Evolutionary conservation across 2,113 vertebrate species (phyloP), one percentile per base, ranked within the genome.

Genomic region (Numenius arquata): DNA sequence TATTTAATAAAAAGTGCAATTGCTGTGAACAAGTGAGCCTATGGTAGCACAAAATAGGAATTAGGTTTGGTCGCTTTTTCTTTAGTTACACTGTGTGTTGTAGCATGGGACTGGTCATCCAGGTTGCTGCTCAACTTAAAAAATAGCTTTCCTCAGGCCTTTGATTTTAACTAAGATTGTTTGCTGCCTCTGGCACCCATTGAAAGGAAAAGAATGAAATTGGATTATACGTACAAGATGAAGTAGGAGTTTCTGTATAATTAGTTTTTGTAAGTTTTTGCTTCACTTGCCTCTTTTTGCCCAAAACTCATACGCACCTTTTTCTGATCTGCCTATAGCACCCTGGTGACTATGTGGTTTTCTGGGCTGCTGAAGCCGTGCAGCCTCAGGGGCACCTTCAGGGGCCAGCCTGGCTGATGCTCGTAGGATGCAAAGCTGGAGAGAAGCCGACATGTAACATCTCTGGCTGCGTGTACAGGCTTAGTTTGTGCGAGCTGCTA

Each of bases 361-460:
- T 32, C 41, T 43, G 34, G 77, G 38, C 55, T 48, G 36, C 56
- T n/a, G 77, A 59, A 59, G 50, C 27, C 1, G 0, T 10, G 58
- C 16, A 38, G 63, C 56, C 68, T 78, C 45, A 10, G 22, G 62
- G 22, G 26, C 26, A 2, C 2, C 1, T 34, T 47, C n/a, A 47
- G 56, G 36, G 25, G 4, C 41, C 34, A 38, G n/a, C 34, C 38
- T 58, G 66, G n/a, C 67, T 43, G 43, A 41, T 65, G 66, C 20
- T 50, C 1, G 0, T 19, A 30, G 38, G 53, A 43, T 27, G 55
- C 0, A 0, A 20, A 58, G 22, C 53, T 61, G 56, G 62, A 79
- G 23, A 65, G 34, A 34, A 66, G 27, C 45, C 0, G 0, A 43
- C 26, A n/a, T 0, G 1, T 34, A 79, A 20, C 45, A 17, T 23